A percentile compares a stretch with the other conserved stretches of the same genome.
Evolutionary conservation across 2,797 vertebrate species (phyloP).

Genomic region (Gouania willdenowi): DNA sequence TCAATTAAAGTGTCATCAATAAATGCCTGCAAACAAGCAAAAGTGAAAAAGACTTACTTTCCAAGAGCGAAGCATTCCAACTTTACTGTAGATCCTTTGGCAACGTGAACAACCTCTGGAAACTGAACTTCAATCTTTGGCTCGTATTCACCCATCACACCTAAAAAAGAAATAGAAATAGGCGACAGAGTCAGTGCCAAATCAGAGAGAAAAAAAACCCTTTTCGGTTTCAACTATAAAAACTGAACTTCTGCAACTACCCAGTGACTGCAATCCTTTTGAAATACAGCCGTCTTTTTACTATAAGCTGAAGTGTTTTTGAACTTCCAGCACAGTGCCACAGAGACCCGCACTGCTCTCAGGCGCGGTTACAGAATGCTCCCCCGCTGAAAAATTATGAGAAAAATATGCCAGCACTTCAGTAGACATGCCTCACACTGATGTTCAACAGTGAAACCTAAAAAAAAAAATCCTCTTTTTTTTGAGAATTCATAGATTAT

Average conservation of each 20-base stretch:
- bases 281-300: conserved; percentile 6
- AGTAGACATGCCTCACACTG: conserved; percentile 25
- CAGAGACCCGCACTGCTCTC: conserved; percentile 11
- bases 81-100: conserved; percentile 89
- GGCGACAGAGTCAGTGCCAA: neutral
- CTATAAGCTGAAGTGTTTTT: conserved; percentile 12
- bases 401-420: conserved; percentile 14
- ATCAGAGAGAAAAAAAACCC: neutral
- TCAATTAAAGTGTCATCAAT: too few species aligned
- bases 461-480: neutral
- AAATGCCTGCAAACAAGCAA: conserved; percentile 17
- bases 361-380: conserved; percentile 17
- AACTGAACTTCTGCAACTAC: neutral
- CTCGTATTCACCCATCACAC: conserved; percentile 98
- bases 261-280: conserved; percentile 14
- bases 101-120: conserved; percentile 88
- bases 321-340: conserved; percentile 6
- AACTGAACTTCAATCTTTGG: conserved; percentile 99
- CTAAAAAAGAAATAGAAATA: conserved; percentile 68
- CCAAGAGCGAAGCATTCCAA: conserved; percentile 97
- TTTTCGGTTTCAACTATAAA: conserved; percentile 4
- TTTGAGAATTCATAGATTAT: conserved; percentile 31
- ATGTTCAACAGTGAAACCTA: conserved; percentile 10
- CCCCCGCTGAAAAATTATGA: conserved; percentile 27
- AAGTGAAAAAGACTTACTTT: conserved; percentile 82